These are phyloP conservation scores for Apotomis betuletana DNA, from an alignment of 2,888 invertebrate species.

Conservation along the genomic window DNA sequence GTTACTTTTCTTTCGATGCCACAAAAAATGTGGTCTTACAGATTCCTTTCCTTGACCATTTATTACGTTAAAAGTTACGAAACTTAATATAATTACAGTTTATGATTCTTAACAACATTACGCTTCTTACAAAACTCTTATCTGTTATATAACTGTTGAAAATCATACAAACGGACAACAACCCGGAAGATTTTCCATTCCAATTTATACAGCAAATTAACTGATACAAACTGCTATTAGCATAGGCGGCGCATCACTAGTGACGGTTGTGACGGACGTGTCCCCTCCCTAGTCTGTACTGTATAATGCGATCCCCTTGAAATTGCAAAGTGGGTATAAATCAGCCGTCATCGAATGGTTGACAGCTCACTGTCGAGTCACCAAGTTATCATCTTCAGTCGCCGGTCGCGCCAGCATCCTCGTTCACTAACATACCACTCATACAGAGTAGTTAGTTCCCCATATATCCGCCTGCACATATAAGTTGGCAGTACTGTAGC, in stretches of 20 bases:
- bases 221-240: slow-evolving; percentile 25
- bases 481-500: too few species aligned
- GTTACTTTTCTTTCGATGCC: slow-evolving; percentile 4
- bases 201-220: slow-evolving; percentile 37
- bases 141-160: slow-evolving; percentile 16
- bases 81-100: slow-evolving; percentile 16
- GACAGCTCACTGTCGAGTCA: slow-evolving; percentile 17
- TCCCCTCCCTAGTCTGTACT: slow-evolving; percentile 34
- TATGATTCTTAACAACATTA: slow-evolving; percentile 17
- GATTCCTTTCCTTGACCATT: slow-evolving; percentile 1
- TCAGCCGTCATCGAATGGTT: slow-evolving; percentile 21
- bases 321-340: slow-evolving; percentile 33
- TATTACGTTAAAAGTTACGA: slow-evolving; percentile 23
- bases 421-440: too few species aligned
- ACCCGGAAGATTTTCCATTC: slow-evolving; percentile 30
- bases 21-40: slow-evolving; percentile 1
- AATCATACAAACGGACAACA: slow-evolving; percentile 17
- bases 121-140: slow-evolving; percentile 5
- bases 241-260: slow-evolving; percentile 35
- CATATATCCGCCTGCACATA: too few species aligned
- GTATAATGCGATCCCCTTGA: slow-evolving; percentile 28
- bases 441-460: too few species aligned
- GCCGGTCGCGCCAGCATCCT: too few species aligned
- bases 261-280: slow-evolving; percentile 30
- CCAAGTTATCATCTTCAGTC: too few species aligned